These are phyloP conservation scores for Enteromius unitaeniatus DNA, from an alignment of 2,797 vertebrate species.

Conservation along the genomic window DNA sequence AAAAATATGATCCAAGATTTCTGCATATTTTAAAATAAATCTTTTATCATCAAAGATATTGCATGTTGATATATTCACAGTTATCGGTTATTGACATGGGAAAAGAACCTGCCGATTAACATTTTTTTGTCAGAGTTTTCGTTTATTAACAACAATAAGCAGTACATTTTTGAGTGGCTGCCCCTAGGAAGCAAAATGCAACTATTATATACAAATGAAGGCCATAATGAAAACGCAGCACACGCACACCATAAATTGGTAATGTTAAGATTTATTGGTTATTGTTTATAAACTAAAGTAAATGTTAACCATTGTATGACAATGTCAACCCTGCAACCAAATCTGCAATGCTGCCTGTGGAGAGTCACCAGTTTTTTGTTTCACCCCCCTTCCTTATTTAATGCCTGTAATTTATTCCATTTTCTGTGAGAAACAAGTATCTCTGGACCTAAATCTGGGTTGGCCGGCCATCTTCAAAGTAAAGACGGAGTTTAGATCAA, in stretches of 20 bases:
- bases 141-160: no score
- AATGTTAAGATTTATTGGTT: no score
- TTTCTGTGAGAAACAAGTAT: slow-evolving; percentile 59
- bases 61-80: not conserved
- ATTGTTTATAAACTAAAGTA: not conserved
- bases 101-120: no score
- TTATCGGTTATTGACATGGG: no score
- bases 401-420: slow-evolving; percentile 65
- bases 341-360: not conserved
- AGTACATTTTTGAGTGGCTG: no score
- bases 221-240: no score
- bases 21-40: not conserved
- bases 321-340: not conserved
- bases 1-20: not conserved
- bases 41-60: no score
- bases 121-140: no score
- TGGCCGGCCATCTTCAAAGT: slow-evolving; percentile 63
- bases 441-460: slow-evolving; percentile 60
- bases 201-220: no score
- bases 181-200: no score
- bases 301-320: not conserved
- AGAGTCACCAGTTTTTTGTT: slow-evolving; percentile 32
- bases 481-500: slow-evolving; percentile 57
- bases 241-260: no score
- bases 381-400: slow-evolving; percentile 45